Evolutionary conservation across 1,140 invertebrate genomes (phyloP), one percentile per base, ranked within the genome.

Genomic region (Cataglyphis hispanica): DNA sequence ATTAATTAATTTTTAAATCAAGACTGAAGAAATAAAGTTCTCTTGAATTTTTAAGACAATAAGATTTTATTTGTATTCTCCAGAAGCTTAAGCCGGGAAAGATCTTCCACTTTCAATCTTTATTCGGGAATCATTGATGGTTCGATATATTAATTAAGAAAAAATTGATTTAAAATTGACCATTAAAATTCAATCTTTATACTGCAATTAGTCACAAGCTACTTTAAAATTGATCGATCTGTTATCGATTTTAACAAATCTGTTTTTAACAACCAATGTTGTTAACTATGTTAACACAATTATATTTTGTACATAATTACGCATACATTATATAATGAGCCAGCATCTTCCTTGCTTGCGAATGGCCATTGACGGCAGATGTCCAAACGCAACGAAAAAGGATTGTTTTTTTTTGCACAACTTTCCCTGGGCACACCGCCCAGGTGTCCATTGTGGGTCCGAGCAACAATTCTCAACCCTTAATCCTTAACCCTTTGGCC

Each of bases 401-500:
- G 69, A 86, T 53, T 80, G 74, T 89, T 69, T 85, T 90, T 92
- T 90, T 87, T 89, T 90, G 40, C 72, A 25, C 67, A 85, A 69
- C 83, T 87, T 91, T 89, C 75, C 74, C 63, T 80, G 76, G 75
- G 88, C 70, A 46, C 84, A 46, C 84, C 87, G 86, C 89, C 92
- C 92, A 93, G 92, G 92, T 93, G 92, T 93, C 92, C 92, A 90
- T 91, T 92, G 87, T 91, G 25, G 86, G 91, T 92, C 90, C 90
- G 87, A 88, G 77, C 88, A 81, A 81, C 84, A 91, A 87, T 86
- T 87, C 89, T 92, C 81, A 91, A 91, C 91, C 92, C 90, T 91
- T 92, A 91, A 91, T 91, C 91, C 91, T 88, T 92, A 92, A 93
- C 91, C 91, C 92, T 92, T 93, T 93, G 92, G 90, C 86, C 90